A percentile compares a stretch with the other conserved stretches of the same genome.
Conservation (phyloP, 2,113 vertebrate genomes). For the Montifringilla adamsi region DNA sequence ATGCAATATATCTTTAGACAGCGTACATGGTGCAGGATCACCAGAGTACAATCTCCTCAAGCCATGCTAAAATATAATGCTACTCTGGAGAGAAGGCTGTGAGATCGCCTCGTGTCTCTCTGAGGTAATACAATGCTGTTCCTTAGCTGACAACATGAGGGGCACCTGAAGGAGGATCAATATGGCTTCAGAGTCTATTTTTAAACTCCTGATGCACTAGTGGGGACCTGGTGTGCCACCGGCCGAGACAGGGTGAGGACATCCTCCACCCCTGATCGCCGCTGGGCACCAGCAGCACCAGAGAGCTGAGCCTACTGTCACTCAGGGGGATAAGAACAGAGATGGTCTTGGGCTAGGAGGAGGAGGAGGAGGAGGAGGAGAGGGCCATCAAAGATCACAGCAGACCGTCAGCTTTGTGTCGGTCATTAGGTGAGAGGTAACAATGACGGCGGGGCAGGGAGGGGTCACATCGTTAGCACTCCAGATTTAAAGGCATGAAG, state of each 20-base stretch:
- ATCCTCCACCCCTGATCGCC: not conserved
- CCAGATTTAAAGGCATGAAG: conserved; percentile 34
- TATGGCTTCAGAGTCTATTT: conserved; percentile 51
- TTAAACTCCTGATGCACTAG: conserved; percentile 18
- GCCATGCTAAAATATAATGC: conserved; percentile 55
- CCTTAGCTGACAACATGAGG: conserved; percentile 24
- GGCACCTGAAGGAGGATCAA: conserved; percentile 38
- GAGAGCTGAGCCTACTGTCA: not conserved
- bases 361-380: not conserved
- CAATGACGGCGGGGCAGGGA: not conserved
- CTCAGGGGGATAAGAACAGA: not conserved
- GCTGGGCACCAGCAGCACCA: not conserved
- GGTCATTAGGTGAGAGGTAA: not conserved
- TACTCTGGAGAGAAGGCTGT: conserved; percentile 39
- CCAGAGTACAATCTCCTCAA: conserved; percentile 45
- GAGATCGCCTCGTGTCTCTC: not conserved
- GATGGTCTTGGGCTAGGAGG: not conserved
- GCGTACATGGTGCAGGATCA: conserved; percentile 1
- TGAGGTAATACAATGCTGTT: conserved; percentile 59
- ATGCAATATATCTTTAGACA: conserved; percentile 27
- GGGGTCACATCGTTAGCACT: not conserved
- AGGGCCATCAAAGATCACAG: not conserved
- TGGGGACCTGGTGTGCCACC: not conserved
- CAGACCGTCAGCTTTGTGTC: not conserved
- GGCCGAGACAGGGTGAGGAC: not conserved